Evolutionary conservation across 2,113 vertebrate genomes (phyloP).

Genomic region (Xiphophorus hellerii): DNA sequence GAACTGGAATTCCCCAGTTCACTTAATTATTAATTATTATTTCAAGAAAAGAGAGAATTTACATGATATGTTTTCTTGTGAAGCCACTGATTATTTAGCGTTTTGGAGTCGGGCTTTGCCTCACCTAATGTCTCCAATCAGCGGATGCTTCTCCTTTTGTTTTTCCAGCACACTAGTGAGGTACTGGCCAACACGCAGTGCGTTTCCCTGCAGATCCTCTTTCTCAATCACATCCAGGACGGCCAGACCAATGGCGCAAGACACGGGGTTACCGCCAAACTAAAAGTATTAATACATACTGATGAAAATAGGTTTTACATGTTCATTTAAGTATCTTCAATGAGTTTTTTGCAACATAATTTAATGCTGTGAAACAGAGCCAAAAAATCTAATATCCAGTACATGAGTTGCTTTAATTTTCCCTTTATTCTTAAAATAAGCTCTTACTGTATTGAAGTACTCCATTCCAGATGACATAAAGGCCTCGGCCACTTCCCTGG

Average conservation of each 20-base stretch:
- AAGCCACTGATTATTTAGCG: neutral
- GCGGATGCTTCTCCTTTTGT: slow-evolving; percentile 87
- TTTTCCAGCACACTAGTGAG: slow-evolving; percentile 82
- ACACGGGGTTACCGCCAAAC: slow-evolving; percentile 98
- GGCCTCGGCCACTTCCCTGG: slow-evolving; percentile 88
- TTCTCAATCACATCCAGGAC: slow-evolving; percentile 91
- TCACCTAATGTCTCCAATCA: slow-evolving; percentile 92
- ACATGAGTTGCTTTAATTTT: neutral
- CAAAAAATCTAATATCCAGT: neutral
- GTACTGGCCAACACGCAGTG: slow-evolving; percentile 85
- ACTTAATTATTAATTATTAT: neutral
- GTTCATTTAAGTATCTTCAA: neutral
- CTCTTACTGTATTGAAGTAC: slow-evolving; percentile 95
- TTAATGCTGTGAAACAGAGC: neutral
- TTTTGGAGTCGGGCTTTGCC: neutral
- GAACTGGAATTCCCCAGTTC: neutral
- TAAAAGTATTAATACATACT: slow-evolving; percentile 59
- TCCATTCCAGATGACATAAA: slow-evolving; percentile 90
- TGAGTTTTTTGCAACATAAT: no score
- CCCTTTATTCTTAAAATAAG: neutral
- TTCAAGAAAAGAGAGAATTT: no score
- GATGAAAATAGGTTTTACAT: neutral
- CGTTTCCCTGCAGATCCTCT: slow-evolving; percentile 91
- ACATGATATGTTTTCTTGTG: neutral
- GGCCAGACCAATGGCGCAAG: slow-evolving; percentile 92